Conservation (phyloP, 2,113 vertebrate species). For the Albula goreensis region DNA sequence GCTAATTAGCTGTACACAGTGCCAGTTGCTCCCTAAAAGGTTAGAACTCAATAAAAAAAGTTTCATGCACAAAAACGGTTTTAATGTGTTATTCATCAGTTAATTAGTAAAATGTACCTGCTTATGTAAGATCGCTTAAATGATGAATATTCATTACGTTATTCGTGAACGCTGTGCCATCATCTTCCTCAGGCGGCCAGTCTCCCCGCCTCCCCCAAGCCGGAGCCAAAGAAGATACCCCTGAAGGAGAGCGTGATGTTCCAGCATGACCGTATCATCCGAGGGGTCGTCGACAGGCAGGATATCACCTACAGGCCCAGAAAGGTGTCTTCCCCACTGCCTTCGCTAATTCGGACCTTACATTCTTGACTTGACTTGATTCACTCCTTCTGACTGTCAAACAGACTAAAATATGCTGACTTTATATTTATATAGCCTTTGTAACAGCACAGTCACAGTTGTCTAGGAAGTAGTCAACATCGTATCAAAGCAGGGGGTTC, state of each 20-base stretch:
- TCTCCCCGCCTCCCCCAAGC: not conserved
- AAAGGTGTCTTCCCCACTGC: constrained; percentile 6
- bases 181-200: not conserved
- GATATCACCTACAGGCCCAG: constrained; percentile 39
- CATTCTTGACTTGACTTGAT: not conserved
- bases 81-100: too few species aligned
- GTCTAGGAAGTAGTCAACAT: not conserved
- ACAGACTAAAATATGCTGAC: too few species aligned
- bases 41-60: too few species aligned
- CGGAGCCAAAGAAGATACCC: not conserved
- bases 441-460: not conserved
- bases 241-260: constrained; percentile 9
- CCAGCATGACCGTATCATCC: constrained; percentile 15
- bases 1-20: too few species aligned
- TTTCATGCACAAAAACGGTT: too few species aligned
- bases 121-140: too few species aligned
- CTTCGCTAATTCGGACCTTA: not conserved
- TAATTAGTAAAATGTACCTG: too few species aligned
- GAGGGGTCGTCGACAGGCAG: not conserved
- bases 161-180: too few species aligned
- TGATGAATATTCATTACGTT: too few species aligned
- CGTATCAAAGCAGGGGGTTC: not conserved
- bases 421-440: not conserved
- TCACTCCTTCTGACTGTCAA: not conserved
- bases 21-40: too few species aligned